Conservation (phyloP, 2,797 vertebrate species). For the Podarcis lilfordi region DNA sequence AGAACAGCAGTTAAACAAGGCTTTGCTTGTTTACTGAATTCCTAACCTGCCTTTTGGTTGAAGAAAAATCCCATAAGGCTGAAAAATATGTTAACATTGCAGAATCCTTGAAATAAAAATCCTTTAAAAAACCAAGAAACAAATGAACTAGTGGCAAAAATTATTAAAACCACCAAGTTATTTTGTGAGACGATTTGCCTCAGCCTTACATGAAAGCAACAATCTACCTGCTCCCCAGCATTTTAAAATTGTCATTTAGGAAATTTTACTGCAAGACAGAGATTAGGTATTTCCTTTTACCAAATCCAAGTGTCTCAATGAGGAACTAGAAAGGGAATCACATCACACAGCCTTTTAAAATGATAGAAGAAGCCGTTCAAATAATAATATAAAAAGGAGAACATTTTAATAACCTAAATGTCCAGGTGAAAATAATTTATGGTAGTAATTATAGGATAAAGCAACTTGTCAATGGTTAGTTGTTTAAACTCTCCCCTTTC, state of each 20-base stretch:
- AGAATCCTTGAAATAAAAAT: too few species aligned
- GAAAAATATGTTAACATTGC: too few species aligned
- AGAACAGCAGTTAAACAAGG: constrained; percentile 7
- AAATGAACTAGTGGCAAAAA: too few species aligned
- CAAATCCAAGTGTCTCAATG: not conserved
- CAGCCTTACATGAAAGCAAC: not conserved
- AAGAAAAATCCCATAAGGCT: too few species aligned
- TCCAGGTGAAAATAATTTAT: constrained; percentile 63
- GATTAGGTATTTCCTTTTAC: not conserved
- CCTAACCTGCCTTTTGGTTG: not conserved
- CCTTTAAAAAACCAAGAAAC: too few species aligned
- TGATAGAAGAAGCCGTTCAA: constrained; percentile 34
- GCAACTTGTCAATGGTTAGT: constrained; percentile 52
- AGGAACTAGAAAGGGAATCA: constrained; percentile 5
- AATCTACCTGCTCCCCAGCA: not conserved
- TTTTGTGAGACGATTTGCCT: not conserved
- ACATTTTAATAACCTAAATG: constrained; percentile 27
- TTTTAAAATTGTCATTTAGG: not conserved
- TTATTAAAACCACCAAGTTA: too few species aligned
- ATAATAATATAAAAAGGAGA: not conserved
- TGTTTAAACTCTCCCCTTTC: constrained; percentile 50
- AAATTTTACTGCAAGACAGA: not conserved
- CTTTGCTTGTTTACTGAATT: not conserved
- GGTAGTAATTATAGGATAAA: constrained; percentile 55
- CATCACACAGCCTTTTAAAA: constrained; percentile 12